Conservation (phyloP, 2,888 invertebrate species). For the Ornithoptera priamus region DNA sequence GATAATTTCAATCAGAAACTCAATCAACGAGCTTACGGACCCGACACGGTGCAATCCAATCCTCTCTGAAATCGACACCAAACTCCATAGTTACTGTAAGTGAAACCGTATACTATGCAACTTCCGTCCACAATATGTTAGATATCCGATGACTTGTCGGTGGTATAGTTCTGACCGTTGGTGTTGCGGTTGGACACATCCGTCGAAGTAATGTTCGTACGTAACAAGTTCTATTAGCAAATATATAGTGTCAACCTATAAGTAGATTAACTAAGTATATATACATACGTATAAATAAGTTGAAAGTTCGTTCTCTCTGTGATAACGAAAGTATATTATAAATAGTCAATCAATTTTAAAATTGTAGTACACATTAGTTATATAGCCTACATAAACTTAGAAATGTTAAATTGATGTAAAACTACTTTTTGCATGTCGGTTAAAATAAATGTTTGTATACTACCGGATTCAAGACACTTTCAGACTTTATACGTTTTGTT, state of each 20-base stretch:
- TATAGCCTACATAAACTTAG: no score
- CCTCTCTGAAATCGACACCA: constrained; percentile 63
- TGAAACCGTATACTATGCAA: constrained; percentile 74
- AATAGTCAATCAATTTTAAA: no score
- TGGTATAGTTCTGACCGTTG: constrained; percentile 41
- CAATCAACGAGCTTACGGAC: constrained; percentile 66
- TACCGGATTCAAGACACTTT: no score
- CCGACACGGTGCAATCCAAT: constrained; percentile 60
- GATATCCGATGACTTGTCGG: constrained; percentile 60
- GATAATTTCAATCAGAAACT: constrained; percentile 61
- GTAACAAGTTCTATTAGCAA: constrained; percentile 36
- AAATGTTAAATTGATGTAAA: no score
- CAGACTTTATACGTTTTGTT: no score
- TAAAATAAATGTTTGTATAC: no score
- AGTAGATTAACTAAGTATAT: no score
- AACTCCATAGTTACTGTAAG: constrained; percentile 60
- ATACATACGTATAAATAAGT: no score
- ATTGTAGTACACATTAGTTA: no score
- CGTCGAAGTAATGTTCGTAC: constrained; percentile 42
- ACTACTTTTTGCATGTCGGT: no score
- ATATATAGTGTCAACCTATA: not conserved
- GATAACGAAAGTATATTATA: no score
- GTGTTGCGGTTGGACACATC: constrained; percentile 59
- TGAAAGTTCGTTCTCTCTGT: no score
- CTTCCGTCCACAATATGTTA: constrained; percentile 67